Base-by-base conservation (phyloP, 1,140 invertebrate genomes). In the Forficula auricularia region DNA sequence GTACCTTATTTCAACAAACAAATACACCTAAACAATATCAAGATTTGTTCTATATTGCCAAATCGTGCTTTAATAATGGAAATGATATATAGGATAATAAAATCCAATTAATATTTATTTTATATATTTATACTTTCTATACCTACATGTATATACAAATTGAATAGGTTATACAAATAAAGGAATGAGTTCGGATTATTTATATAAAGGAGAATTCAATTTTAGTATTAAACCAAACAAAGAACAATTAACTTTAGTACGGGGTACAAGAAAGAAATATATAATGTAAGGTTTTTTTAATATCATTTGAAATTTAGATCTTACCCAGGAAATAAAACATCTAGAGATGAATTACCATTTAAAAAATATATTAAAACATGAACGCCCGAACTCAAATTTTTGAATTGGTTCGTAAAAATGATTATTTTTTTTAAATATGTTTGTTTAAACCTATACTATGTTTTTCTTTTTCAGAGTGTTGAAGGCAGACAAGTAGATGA, bases 401-500 rank as follows among this genome's bases (percentile, higher is more conserved):
- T 62, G 85, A 89, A 62, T 68, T 91, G 55, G 62, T 68, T 57
- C 60, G 61, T 51, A 27, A 13, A 19, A 1, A 39, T 35, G 40
- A 40, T 32, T 40, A 38, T 35, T 35, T n/a, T 14, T 45, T 35
- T 30, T 39, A 10, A 14, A 20, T 8, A 10, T 35, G 18, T 14
- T 19, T 31, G 12, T 44, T 9, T 34, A 32, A 19, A 19, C 14
- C 2, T 32, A 12, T n/a, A 10, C 14, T 18, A 9, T n/a, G 15
- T 30, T 46, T 8, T 46, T 46, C 48, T 43, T 47, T 56, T 59
- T 19, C 52, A 69, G 65, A 73, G 78, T 49, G 80, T 89, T 68
- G 89, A 94, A 64, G 88, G 84, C 39, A 72, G 85, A 42, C 89
- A 96, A 64, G 83, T 95, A 46, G 87, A 92, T 61, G 91, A 97